Evolutionary conservation across 2,888 invertebrate species (phyloP), one percentile per base, ranked within the genome.

Genomic region (Leucophora obtusa): DNA sequence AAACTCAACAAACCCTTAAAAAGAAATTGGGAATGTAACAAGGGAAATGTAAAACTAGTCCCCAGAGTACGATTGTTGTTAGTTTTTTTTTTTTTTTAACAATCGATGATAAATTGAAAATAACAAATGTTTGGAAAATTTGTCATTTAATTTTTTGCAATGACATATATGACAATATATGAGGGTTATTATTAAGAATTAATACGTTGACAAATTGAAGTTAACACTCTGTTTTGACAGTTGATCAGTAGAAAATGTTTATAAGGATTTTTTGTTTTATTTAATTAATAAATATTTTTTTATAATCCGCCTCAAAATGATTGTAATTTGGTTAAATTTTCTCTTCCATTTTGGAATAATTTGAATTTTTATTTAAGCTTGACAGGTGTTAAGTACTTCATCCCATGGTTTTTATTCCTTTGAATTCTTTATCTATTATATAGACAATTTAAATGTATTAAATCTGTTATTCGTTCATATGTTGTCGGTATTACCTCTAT

Each of bases 41-140:
- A 14, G 43, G 43, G 1, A 28, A 50, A 35, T 11, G 11, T 1
- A 38, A 38, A 38, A 1, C 11, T 38, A 38, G 7, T 65, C 76
- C 63, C 76, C 33, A 65, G 76, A 70, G 76, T 65, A 51, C 56
- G 53, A 53, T 76, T 76, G 70, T 65, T 65, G 70, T 65, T 80
- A 28, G 21, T 21, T 21, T 21, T 21, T 28, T 28, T 28, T 65
- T 62, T 53, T 74, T 75, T 62, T 38, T 53, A 21, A 51, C 66
- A 76, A 58, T 72, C 51, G 53, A 63, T 72, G 76, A 80, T 80
- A 76, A 80, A 80, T 73, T 80, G 68, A 28, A 71, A 80, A 80
- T 51, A 72, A 73, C 53, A 76, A 76, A 72, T 76, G 74, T 66
- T 75, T 47, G 9, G 18, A 62, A 75, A 62, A 33, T 28, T 11